Base-by-base conservation (phyloP, 2,113 vertebrate genomes). In the Clinocottus analis region DNA sequence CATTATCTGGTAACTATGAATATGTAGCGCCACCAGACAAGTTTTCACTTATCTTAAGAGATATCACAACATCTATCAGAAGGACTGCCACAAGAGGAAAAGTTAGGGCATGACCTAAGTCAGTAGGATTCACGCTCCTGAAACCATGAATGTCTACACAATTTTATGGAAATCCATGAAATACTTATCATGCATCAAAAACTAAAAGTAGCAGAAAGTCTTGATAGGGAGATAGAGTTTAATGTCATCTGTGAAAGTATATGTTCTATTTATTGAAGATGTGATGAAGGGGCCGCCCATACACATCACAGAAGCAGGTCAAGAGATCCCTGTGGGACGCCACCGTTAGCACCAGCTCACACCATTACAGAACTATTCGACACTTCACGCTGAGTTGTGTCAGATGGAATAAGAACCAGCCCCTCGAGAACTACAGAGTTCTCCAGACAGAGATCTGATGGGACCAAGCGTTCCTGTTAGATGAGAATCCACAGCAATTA, bases 401-500 rank as follows among this genome's bases (percentile, higher is more conserved):
- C 14, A 23, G 14, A 19, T 12, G 55, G 43, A 55, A 19, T 25
- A 29, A 73, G 49, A 33, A 72, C 12, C 41, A 39, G 27, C 4
- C 49, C 14, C 39, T 16, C 1, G 9, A 68, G 55, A 51, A 49
- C 60, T n/a, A 64, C 29, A 47, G 7, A 45, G 43, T 25, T 63
- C 41, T 60, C 35, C 16, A 64, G 35, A 60, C 41, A 43, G 41
- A 75, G 29, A 60, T 60, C 43, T 35, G 37, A 70, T 47, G 19
- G 16, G 31, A 68, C 33, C 62, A 21, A 35, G 33, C 43, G 33
- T 53, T 70, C 9, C 53, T 82, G 81, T 59, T 72, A 62, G 73
- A 72, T 70, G 67, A 65, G 27, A 69, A 68, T 67, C 47, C 47
- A 49, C 16, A 10, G 51, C 51, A 69, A 84, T 84, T 76, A 69